Evolutionary conservation across 1,140 invertebrate species (phyloP).

Genomic region (Lamellibrachia luymesi): DNA sequence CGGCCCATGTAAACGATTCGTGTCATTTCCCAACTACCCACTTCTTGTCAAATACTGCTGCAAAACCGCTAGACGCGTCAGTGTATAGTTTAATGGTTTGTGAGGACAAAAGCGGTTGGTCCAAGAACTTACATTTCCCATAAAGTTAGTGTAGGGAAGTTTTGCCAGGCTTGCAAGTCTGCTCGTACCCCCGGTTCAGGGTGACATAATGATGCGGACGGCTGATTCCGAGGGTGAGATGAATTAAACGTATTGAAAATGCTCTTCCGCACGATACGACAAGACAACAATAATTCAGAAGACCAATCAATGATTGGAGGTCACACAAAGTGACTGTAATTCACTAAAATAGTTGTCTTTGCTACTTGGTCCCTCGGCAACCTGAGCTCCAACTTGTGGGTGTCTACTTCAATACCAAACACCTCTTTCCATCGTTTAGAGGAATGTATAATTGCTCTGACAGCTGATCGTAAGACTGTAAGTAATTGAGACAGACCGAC

Average conservation of each 20-base stretch:
- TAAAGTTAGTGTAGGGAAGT: conserved; percentile 27
- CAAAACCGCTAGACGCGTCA: conserved; percentile 26
- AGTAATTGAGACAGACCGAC: background rate
- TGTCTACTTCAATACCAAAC: conserved; percentile 6
- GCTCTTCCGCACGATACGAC: background rate
- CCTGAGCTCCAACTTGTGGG: background rate
- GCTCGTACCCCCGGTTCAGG: conserved; percentile 19
- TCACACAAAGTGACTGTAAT: background rate
- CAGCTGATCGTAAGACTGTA: background rate
- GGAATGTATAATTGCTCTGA: conserved; percentile 13
- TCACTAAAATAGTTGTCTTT: background rate
- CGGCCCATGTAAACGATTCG: background rate
- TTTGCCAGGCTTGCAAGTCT: conserved; percentile 26
- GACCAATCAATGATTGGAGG: background rate
- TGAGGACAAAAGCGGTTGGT: background rate
- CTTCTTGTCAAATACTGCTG: conserved; percentile 19
- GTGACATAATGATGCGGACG: conserved; percentile 25
- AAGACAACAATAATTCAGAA: background rate
- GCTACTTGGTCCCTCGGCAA: conserved; percentile 14
- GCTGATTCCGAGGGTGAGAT: conserved; percentile 22
- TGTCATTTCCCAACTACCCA: conserved; percentile 28
- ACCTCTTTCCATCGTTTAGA: background rate
- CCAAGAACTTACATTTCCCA: conserved; percentile 23
- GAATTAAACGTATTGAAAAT: conserved; percentile 18
- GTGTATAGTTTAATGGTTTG: conserved; percentile 25